Base-by-base conservation (phyloP, 2,888 invertebrate genomes). In the Nipponacmea schrenckii region DNA sequence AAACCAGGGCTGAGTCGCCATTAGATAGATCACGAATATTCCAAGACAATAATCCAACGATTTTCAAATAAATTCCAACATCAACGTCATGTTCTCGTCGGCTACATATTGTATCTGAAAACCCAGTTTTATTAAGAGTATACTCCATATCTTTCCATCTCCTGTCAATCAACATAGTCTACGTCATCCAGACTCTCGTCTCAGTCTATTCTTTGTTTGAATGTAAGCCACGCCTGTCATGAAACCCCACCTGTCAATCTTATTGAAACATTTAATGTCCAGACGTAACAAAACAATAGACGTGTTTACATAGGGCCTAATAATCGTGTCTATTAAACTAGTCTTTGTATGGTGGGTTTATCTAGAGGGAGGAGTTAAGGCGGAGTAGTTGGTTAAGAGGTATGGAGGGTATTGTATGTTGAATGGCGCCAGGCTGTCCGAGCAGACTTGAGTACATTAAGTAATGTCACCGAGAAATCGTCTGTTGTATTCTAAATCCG, bases 381-480 rank as follows among this genome's bases (percentile, higher is more conserved):
- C 56, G 56, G 56, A 56, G 56, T 56, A 56, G 24, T 56, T 20
- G 20, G 56, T 56, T 24, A 20, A 56, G 56, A 56, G 24, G 14
- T 20, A 24, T 56, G 14, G 39, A 24, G 56, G 24, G 56, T 56
- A 56, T 56, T 56, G 56, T 56, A 56, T 56, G 56, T 56, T 56
- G 24, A 56, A 24, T 14, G 56, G 56, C 56, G 56, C 56, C 56
- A 56, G 56, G 12, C 56, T 56, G 56, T 24, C 56, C 24, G 56
- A 24, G 20, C 56, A 56, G 56, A 56, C 56, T 56, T 56, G 56
- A 56, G 56, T 56, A 56, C 56, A 56, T 56, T 56, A 56, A 56
- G 56, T 56, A 56, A 20, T 56, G 56, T 56, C 56, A 56, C 20
- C 56, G 24, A 24, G 56, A 56, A 39, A 56, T 56, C 20, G 56